These are phyloP conservation scores for Montipora foliosa DNA, from an alignment of 64 coral and sea anemone genomes.

Conservation along the genomic window DNA sequence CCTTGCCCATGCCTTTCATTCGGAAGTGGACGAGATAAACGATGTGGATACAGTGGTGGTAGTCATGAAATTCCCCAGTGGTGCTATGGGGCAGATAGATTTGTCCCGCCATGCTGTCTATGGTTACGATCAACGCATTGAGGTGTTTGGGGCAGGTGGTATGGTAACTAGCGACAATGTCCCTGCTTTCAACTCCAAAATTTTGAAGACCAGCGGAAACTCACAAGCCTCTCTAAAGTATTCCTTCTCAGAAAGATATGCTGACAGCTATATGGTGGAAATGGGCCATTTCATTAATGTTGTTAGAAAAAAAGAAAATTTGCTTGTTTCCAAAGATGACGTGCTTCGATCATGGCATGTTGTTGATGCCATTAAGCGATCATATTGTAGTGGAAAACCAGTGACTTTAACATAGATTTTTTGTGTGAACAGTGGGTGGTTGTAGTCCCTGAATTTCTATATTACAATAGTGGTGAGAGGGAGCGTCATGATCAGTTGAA, in stretches of 20 bases:
- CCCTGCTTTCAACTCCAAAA: constrained; percentile 3
- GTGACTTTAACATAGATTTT: too few species aligned
- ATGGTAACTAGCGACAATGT: constrained; percentile 83
- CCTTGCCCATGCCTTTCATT: constrained; percentile 78
- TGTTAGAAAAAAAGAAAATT: constrained; percentile 58
- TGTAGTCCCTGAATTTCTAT: too few species aligned
- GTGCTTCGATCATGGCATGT: constrained; percentile 63
- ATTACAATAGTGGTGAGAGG: too few species aligned
- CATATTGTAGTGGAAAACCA: constrained; percentile 60
- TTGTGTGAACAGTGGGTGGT: too few species aligned
- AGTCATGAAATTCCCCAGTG: constrained; percentile 92
- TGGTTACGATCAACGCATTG: constrained; percentile 89
- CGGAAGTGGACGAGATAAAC: constrained; percentile 49
- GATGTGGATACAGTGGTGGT: constrained; percentile 90
- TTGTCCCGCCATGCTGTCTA: constrained; percentile 76
- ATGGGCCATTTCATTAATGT: constrained; percentile 88
- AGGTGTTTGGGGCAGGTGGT: constrained; percentile 88
- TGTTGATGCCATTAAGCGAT: constrained; percentile 76
- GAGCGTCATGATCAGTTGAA: too few species aligned
- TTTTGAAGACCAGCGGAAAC: constrained; percentile 42
- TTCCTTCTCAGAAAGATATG: constrained; percentile 81
- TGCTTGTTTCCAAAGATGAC: constrained; percentile 60
- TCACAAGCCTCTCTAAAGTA: not conserved
- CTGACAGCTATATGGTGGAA: constrained; percentile 49
- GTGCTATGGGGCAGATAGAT: constrained; percentile 81